Conservation (phyloP, 2,797 vertebrate species). For the Clarias fuscus region DNA sequence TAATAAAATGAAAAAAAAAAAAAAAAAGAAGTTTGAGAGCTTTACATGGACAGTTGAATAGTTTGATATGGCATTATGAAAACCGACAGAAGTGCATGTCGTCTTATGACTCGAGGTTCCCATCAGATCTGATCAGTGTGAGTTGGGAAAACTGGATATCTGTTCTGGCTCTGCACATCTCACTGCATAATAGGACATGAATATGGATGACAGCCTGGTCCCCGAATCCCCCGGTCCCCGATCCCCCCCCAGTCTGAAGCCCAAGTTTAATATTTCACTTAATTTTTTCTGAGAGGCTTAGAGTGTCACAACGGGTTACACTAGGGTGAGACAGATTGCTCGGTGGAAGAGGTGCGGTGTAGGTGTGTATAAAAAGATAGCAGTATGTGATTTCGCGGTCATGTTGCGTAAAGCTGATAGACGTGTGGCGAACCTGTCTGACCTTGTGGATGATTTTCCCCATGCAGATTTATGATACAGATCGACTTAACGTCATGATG, state of each 20-base stretch:
- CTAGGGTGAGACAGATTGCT: slow-evolving; percentile 20
- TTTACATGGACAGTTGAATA: not conserved
- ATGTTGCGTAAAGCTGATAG: slow-evolving; percentile 9
- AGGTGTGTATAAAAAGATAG: slow-evolving; percentile 18
- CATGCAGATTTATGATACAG: not conserved
- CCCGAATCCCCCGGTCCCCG: not conserved
- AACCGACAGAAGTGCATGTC: not conserved
- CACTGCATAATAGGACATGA: slow-evolving; percentile 51
- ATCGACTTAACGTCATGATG: not conserved
- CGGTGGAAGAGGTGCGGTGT: not conserved
- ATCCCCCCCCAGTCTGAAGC: slow-evolving; percentile 13
- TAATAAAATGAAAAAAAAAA: not conserved
- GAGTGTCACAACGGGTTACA: slow-evolving; percentile 35
- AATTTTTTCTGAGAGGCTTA: slow-evolving; percentile 49
- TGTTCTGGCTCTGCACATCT: slow-evolving; percentile 38
- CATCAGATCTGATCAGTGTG: slow-evolving; percentile 7
- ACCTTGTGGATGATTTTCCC: not conserved
- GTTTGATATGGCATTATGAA: not conserved
- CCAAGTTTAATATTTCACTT: slow-evolving; percentile 48
- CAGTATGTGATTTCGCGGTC: slow-evolving; percentile 15
- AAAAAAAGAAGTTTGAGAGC: not conserved
- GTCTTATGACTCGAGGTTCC: not conserved
- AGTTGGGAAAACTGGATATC: slow-evolving; percentile 29
- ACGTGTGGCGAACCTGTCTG: slow-evolving; percentile 11
- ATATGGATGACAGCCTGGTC: slow-evolving; percentile 46